A percentile compares a stretch with the other conserved stretches of the same genome.
phyloP scores from a whole-genome alignment of 2,797 vertebrate genomes.

The Lophotriccus pileatus region DNA sequence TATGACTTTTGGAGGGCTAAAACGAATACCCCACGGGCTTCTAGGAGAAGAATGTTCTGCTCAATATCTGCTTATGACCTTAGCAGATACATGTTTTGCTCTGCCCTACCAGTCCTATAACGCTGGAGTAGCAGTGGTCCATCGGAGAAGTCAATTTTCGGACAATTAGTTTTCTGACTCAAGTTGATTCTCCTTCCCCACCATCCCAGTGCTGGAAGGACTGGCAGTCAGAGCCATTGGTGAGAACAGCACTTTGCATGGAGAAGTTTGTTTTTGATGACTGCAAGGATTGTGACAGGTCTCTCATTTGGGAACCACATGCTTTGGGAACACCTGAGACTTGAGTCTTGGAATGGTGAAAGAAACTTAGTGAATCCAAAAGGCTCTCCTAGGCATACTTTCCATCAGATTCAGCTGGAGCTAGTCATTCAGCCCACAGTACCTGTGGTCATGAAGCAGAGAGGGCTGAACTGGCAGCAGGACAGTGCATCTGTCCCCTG shows the following conservation, averaged over 20 bases:
- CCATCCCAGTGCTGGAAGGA: background rate
- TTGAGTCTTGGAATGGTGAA: background rate
- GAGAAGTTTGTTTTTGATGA: background rate
- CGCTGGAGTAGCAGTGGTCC: background rate
- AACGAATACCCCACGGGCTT: background rate
- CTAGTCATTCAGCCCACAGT: background rate
- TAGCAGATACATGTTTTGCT: background rate
- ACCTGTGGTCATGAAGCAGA: background rate
- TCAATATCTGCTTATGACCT: background rate
- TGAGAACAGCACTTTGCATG: background rate
- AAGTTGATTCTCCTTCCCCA: background rate
- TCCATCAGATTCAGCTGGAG: background rate
- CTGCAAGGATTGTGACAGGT: background rate
- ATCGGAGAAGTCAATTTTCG: accelerated
- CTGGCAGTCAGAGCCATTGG: background rate
- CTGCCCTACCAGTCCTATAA: background rate
- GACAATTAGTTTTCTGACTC: background rate
- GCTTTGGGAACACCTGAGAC: background rate
- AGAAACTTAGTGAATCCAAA: background rate
- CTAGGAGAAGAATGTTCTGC: background rate
- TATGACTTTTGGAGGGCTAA: background rate
- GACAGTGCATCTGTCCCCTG: background rate
- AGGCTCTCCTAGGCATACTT: background rate
- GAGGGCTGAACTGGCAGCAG: background rate
- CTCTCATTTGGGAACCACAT: background rate